Evolutionary conservation across 2,113 vertebrate species (phyloP).

Genomic region (Rhinichthys klamathensis): DNA sequence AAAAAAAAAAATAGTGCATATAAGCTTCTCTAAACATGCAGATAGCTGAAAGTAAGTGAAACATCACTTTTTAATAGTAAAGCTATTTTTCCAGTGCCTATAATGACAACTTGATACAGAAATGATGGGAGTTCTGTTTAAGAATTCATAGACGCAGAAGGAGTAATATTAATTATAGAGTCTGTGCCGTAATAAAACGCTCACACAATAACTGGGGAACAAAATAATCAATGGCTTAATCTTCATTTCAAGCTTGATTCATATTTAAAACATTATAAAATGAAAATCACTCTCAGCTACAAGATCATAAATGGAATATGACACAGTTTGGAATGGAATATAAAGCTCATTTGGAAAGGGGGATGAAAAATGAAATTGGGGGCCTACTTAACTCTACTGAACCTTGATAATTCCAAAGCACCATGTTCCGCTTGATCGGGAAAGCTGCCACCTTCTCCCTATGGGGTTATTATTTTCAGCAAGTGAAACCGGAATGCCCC

Average conservation of each 20-base stretch:
- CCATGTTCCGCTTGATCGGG: constrained; percentile 63
- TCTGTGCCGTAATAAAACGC: constrained; percentile 1
- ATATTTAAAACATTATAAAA: neutral
- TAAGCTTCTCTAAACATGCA: constrained; percentile 78
- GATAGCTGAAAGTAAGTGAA: constrained; percentile 69
- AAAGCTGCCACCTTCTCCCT: constrained; percentile 65
- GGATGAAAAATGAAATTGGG: constrained; percentile 31
- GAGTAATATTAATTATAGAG: neutral
- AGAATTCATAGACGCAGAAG: constrained; percentile 17
- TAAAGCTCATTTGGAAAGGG: constrained; percentile 33
- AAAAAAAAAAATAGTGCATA: constrained; percentile 57
- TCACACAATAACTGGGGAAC: constrained; percentile 22
- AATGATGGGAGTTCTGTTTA: constrained; percentile 10
- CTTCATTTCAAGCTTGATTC: constrained; percentile 20
- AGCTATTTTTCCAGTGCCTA: constrained; percentile 55
- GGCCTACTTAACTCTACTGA: constrained; percentile 51
- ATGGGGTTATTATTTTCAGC: constrained; percentile 62
- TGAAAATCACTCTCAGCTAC: constrained; percentile 14
- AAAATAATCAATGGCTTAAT: constrained; percentile 25
- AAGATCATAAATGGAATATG: constrained; percentile 12
- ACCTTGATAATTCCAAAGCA: constrained; percentile 48
- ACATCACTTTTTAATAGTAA: constrained; percentile 18
- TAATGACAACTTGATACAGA: neutral
- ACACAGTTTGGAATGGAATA: constrained; percentile 21
- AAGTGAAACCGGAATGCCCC: constrained; percentile 56